phyloP scores from a whole-genome alignment of 2,113 vertebrate species.

The Oncorhynchus masou region DNA sequence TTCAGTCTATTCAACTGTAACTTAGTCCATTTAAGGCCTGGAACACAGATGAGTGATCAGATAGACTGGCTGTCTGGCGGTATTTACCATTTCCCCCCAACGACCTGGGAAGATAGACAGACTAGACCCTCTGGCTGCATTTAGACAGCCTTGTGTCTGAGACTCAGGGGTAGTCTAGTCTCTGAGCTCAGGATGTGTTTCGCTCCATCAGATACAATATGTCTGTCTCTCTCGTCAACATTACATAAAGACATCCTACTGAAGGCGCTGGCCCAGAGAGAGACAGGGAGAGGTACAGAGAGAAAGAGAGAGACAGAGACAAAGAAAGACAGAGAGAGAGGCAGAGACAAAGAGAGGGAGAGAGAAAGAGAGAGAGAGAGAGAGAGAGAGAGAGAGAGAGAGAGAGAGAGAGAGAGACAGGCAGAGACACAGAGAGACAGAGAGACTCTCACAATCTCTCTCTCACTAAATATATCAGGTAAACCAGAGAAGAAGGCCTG shows the following conservation, averaged over 20 bases:
- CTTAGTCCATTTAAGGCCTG: no score
- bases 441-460: background rate
- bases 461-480: background rate
- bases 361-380: no score
- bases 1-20: background rate
- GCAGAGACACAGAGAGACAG: no score
- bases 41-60: background rate
- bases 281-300: background rate
- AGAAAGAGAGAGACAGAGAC: no score
- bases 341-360: rapidly evolving
- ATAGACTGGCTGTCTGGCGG: background rate
- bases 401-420: background rate
- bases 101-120: background rate
- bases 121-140: background rate
- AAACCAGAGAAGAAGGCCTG: background rate
- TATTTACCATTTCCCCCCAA: background rate
- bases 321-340: no score
- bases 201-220: background rate
- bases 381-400: no score
- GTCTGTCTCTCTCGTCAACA: conserved; percentile 20
- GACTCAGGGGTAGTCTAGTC: background rate
- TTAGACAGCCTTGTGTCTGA: background rate
- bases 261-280: conserved; percentile 26
- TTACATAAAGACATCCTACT: conserved; percentile 32
- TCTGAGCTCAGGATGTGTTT: background rate